Evolutionary conservation across 2,888 invertebrate species (phyloP), one percentile per base, ranked within the genome.

Genomic region (Axea sp.): DNA sequence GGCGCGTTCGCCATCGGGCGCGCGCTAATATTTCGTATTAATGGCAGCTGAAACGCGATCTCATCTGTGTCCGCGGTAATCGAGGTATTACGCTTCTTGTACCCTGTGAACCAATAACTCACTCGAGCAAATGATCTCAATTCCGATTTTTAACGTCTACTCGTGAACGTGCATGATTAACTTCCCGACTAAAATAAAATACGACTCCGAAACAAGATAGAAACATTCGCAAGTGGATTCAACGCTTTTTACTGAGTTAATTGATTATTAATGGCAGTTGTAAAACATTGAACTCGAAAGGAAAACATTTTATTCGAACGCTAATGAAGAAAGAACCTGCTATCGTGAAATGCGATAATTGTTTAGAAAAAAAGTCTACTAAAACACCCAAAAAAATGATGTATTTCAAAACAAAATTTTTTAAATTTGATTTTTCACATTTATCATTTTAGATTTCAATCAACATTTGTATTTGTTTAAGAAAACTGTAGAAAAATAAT

Each of bases 31-130:
- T 65, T 65, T 59, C 59, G 72, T 57, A 72, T 72, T 72, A 72
- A 59, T 59, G 72, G 59, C 72, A 59, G 55, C 51, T 64, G 72
- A 64, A 64, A 72, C 47, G 64, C 72, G 72, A 72, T 72, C 72
- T 59, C 64, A 72, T 64, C 72, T 51, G 43, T 39, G 45, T 62
- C 62, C 68, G 26, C 59, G 53, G 41, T 65, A 59, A 72, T 72
- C 72, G 64, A 65, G 51, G 51, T 12, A 59, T 65, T 71, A 49
- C 62, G 62, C 62, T 62, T 57, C 62, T 64, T 47, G 47, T 9
- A 30, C 51, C 51, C 31, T 30, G 33, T 37, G 71, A 62, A 62
- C 71, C 71, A 71, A 69, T 69, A 62, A 69, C 69, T 69, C 69
- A 55, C 55, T 53, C 53, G 31, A 55, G 62, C 60, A 62, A 69